Evolutionary conservation across 2,888 invertebrate genomes (phyloP), one percentile per base, ranked within the genome.

Genomic region (Molanna angustata): DNA sequence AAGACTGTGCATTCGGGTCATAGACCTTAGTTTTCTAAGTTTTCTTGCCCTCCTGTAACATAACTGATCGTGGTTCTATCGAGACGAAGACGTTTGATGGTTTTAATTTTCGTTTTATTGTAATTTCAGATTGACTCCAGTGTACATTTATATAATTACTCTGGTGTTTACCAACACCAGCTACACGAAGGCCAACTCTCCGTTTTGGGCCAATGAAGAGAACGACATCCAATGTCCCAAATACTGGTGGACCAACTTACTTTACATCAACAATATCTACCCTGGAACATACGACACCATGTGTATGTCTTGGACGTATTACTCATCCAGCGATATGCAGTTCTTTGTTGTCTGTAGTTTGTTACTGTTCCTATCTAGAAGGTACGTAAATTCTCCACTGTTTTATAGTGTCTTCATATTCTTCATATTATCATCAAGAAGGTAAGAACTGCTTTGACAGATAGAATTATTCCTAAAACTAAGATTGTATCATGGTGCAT

Each of bases 241-340:
- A 57, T 76, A 76, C 59, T 77, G 78, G 77, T 78, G 78, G 78
- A 67, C 75, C 58, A 78, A 59, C 48, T 3, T 59, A 1, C 42
- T 59, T 7, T 59, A 51, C 42, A 62, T 64, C 2, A 63, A 63
- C 44, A 64, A 62, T 52, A 57, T 63, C 13, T 60, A 52, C 43
- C 61, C 63, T 9, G 40, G 49, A 32, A 44, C 44, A 9, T 44
- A 27, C 21, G 18, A 52, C 22, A 66, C 71, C 4, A 66, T 73
- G 63, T 73, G 73, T 47, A 64, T 70, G 48, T 72, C 69, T 20
- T 73, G 73, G 73, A 70, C 70, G 14, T 73, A 73, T 71, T 71
- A 71, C 1, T 52, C 73, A 56, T 49, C 52, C 37, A 47, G 46
- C 13, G 58, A 58, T 19, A 58, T 58, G 58, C 58, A 58, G 33